A percentile compares a stretch with the other conserved stretches of the same genome.
Evolutionary conservation across 2,113 vertebrate genomes (phyloP).

Genomic region (Platysteira castanea): DNA sequence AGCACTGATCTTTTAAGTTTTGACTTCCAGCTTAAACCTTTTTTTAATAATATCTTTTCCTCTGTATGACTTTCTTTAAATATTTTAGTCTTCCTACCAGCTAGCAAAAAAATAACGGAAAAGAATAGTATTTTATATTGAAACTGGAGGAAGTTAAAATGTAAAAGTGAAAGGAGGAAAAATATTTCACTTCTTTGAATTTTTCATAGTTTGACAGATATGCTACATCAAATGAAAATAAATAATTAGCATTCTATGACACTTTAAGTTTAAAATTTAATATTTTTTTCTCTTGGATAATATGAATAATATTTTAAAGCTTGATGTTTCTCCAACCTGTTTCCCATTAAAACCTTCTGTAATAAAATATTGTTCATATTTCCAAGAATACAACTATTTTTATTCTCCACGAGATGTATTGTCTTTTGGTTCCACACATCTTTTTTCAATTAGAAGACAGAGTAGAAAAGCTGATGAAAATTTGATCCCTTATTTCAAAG

Average conservation of each 20-base stretch:
- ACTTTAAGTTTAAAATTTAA: background rate
- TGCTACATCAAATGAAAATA: background rate
- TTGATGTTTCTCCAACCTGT: background rate
- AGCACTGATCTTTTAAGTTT: rapidly evolving
- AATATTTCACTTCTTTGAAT: background rate
- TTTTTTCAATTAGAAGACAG: background rate
- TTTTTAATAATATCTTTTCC: background rate
- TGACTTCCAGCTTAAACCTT: background rate
- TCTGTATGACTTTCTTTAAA: background rate
- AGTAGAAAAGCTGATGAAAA: background rate
- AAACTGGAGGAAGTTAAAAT: background rate
- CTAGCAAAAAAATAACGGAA: background rate
- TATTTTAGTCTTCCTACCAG: background rate
- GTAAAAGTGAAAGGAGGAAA: background rate
- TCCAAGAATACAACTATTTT: background rate
- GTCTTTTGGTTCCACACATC: background rate
- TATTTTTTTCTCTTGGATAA: background rate
- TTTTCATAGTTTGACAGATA: background rate
- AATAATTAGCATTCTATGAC: background rate
- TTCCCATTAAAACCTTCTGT: background rate
- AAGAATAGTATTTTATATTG: background rate
- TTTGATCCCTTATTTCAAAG: background rate
- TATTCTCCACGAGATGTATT: background rate
- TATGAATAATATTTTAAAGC: background rate
- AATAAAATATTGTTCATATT: background rate